phyloP scores from a whole-genome alignment of 1,140 invertebrate species.

The Drosophila parabipectinata region DNA sequence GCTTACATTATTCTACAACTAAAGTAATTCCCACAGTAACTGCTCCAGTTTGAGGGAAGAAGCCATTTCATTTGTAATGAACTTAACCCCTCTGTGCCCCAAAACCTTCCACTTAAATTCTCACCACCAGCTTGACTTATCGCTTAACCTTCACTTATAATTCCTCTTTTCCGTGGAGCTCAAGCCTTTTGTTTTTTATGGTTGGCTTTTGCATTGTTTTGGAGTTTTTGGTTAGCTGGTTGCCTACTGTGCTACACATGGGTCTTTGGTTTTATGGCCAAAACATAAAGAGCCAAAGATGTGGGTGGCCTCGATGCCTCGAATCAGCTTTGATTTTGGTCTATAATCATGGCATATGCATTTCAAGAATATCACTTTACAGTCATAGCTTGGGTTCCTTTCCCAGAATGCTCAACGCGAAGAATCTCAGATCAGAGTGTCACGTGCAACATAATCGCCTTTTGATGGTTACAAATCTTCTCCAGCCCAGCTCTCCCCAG shows the following conservation, averaged over 20 bases:
- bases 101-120: conserved; percentile 19
- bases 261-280: conserved; percentile 29
- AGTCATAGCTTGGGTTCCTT: conserved; percentile 22
- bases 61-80: conserved; percentile 34
- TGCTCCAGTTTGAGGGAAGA: conserved; percentile 44
- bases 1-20: not conserved
- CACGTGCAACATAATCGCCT: conserved; percentile 77
- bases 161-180: conserved; percentile 21
- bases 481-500: conserved; percentile 1
- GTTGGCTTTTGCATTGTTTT: conserved; percentile 46
- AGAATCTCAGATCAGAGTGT: conserved; percentile 48
- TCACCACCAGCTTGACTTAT: conserved; percentile 53
- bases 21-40: conserved; percentile 36
- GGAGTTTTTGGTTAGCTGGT: conserved; percentile 30
- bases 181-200: conserved; percentile 29
- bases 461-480: conserved; percentile 61
- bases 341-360: conserved; percentile 48
- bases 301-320: conserved; percentile 50
- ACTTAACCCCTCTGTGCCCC: conserved; percentile 13
- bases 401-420: conserved; percentile 39
- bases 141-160: conserved; percentile 63
- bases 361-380: conserved; percentile 47
- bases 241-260: conserved; percentile 62
- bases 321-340: conserved; percentile 33
- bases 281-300: conserved; percentile 17